Evolutionary conservation across 2,113 vertebrate genomes (phyloP).

Genomic region (Canis aureus): DNA sequence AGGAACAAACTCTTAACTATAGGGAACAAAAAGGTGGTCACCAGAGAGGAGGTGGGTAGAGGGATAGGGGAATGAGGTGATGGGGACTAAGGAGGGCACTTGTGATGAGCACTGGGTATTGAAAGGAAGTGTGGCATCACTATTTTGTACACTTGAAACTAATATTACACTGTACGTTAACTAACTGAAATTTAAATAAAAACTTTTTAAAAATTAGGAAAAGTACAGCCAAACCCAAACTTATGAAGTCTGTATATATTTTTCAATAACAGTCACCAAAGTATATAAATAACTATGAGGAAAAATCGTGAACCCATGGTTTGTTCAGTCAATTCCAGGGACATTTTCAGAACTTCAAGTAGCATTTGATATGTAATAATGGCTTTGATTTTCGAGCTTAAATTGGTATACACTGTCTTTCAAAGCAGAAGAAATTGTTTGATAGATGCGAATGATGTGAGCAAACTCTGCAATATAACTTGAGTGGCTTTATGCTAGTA

Average conservation of each 20-base stretch:
- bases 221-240: background rate
- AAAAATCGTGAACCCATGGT: background rate
- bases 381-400: background rate
- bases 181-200: background rate
- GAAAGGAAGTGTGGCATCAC: background rate
- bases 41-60: background rate
- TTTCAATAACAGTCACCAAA: background rate
- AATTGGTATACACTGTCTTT: background rate
- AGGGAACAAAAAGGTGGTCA: background rate
- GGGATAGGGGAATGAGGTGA: background rate
- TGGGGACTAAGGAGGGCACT: background rate
- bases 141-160: background rate
- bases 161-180: background rate
- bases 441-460: background rate
- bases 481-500: background rate
- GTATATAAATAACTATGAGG: background rate
- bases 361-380: background rate
- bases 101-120: background rate
- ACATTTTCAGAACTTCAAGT: slow-evolving; percentile 12
- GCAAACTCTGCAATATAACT: background rate
- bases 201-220: background rate
- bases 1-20: background rate
- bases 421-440: slow-evolving; percentile 17
- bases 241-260: background rate
- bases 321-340: background rate